These are phyloP conservation scores for Argyresthia goedartella DNA, from an alignment of 2,888 invertebrate genomes.

Conservation along the genomic window DNA sequence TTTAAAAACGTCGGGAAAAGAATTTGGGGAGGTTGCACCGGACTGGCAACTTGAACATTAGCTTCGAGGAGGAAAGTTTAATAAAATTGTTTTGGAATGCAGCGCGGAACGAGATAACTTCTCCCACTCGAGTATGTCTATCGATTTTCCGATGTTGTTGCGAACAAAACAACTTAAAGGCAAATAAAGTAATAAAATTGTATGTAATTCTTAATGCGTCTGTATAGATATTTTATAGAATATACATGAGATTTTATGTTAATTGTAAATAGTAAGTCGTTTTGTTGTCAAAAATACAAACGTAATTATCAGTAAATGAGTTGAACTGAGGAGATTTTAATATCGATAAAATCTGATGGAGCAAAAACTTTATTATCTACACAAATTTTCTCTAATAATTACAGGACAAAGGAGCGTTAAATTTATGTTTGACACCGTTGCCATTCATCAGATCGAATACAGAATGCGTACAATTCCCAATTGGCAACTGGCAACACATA, in stretches of 20 bases:
- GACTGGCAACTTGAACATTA: conserved; percentile 32
- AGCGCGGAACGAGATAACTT: conserved; percentile 52
- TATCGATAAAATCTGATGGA: too few species aligned
- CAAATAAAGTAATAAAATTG: background rate
- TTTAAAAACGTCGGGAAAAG: conserved; percentile 46
- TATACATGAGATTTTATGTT: background rate
- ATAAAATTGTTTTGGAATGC: conserved; percentile 63
- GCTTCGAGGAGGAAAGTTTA: conserved; percentile 49
- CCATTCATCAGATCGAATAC: conserved; percentile 1
- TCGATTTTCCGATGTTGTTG: conserved; percentile 27
- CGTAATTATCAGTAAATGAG: too few species aligned
- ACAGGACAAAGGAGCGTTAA: background rate
- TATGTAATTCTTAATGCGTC: background rate
- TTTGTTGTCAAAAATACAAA: too few species aligned
- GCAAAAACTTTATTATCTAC: background rate
- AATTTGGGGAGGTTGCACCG: conserved; percentile 55
- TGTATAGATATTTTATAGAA: background rate
- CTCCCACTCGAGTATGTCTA: conserved; percentile 33
- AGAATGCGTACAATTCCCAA: conserved; percentile 7
- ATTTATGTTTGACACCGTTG: conserved; percentile 1
- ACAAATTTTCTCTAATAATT: background rate
- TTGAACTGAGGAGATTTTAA: too few species aligned
- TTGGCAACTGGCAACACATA: background rate
- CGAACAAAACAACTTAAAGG: background rate
- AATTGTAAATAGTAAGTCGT: too few species aligned